Base-by-base conservation (phyloP, 2,888 invertebrate genomes). In the Syrista parreyssii region DNA sequence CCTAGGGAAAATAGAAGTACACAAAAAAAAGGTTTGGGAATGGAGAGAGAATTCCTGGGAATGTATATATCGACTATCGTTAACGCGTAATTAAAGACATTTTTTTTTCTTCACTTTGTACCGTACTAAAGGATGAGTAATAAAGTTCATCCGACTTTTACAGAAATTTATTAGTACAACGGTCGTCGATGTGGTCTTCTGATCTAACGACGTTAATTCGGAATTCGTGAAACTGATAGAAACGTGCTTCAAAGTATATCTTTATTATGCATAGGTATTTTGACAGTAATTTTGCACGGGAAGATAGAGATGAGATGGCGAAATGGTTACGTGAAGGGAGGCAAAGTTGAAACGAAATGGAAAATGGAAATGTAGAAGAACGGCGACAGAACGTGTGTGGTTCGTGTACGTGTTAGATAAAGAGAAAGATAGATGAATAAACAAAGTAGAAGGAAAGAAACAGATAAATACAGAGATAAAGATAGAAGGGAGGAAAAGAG, bases 401-500 rank as follows among this genome's bases (percentile, higher is more conserved):
- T 55, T 55, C 55, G 23, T 55, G 55, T 55, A 55, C 55, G 55
- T 23, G 55, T 55, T 55, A 35, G 35, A 74, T 30, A 74, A 23
- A 34, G 33, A 74, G 74, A 74, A 36, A 74, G 35, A 79, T 80
- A 80, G 11, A 81, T 80, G 74, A 76, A 77, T 81, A 81, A 84
- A 82, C 82, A 81, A 83, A 82, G 88, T 79, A 81, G 71, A 85
- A 85, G 83, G 80, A 83, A 33, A 74, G 74, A 74, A 33, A 74
- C 15, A 74, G 36, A 34, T 31, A 74, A 33, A 74, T 15, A 74
- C 12, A 74, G 23, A 74, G 36, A 73, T 40, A 86, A 86, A 87
- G 86, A 88, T 86, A 88, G 87, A 86, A 84, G 87, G 85, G 86
- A 85, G 85, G 83, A 84, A 87, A 86, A 85, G 87, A 86, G 87